phyloP scores from a whole-genome alignment of 2,888 invertebrate genomes.

The Drosophila infuscata region DNA sequence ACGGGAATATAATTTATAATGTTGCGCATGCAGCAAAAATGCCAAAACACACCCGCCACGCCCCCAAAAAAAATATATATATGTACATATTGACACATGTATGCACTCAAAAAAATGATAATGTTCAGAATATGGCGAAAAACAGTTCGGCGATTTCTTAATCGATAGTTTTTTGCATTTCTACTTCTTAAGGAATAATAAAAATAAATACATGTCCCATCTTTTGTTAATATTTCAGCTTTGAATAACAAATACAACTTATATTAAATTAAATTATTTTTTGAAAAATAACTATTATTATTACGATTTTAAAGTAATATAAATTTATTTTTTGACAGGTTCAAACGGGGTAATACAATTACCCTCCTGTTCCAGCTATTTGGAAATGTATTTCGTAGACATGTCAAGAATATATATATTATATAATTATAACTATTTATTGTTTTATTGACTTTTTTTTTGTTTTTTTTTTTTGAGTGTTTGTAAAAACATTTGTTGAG shows the following conservation, averaged over 20 bases:
- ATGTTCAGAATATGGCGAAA: background rate
- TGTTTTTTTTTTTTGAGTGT: background rate
- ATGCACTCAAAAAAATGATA: background rate
- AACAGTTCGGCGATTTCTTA: fast-evolving
- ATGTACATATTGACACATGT: conserved; percentile 29
- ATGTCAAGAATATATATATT: no score
- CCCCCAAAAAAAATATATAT: conserved; percentile 50
- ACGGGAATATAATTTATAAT: conserved; percentile 77
- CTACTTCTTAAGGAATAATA: no score
- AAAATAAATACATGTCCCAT: no score
- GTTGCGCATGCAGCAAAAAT: conserved; percentile 73
- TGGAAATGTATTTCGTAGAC: background rate
- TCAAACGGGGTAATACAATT: no score
- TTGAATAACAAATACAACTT: background rate
- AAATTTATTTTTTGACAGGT: background rate
- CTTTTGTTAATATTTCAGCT: background rate
- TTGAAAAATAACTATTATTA: background rate
- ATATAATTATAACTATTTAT: background rate
- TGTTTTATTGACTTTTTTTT: background rate
- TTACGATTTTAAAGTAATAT: background rate
- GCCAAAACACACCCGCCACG: conserved; percentile 70
- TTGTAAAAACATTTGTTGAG: conserved; percentile 26
- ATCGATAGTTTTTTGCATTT: background rate
- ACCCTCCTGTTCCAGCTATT: background rate
- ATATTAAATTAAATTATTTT: no score